phyloP scores from a whole-genome alignment of 2,888 invertebrate genomes.

The Apamea crenata region DNA sequence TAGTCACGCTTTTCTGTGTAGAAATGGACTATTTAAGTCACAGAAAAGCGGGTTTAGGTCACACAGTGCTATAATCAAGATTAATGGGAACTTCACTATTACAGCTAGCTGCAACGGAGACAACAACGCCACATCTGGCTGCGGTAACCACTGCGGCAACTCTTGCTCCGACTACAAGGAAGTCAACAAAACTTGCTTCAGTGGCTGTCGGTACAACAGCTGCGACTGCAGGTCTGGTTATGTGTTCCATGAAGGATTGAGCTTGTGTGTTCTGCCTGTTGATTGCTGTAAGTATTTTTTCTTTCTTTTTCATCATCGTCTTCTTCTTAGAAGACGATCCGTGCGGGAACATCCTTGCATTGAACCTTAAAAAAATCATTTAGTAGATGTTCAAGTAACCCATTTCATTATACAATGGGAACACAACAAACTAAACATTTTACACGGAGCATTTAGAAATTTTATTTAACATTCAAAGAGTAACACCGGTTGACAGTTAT shows the following conservation, averaged over 20 bases:
- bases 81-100: background rate
- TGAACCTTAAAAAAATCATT: background rate
- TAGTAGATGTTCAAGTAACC: background rate
- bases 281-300: conserved; percentile 78
- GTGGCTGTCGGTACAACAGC: conserved; percentile 80
- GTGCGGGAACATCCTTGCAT: background rate
- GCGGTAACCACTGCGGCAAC: conserved; percentile 82
- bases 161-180: conserved; percentile 79
- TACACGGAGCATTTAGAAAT: background rate
- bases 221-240: conserved; percentile 79
- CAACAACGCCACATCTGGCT: conserved; percentile 79
- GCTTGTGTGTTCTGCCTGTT: conserved; percentile 73
- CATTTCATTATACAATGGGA: no score
- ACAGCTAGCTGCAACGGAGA: conserved; percentile 79
- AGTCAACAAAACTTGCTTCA: conserved; percentile 79
- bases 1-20: no score
- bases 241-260: conserved; percentile 75
- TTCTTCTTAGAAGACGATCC: no score
- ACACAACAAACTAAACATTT: background rate
- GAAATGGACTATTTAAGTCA: no score
- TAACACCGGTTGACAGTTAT: background rate
- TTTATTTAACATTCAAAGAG: background rate
- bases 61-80: no score
- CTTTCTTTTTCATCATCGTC: background rate
- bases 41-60: no score